phyloP scores from a whole-genome alignment of 1,140 invertebrate genomes.

The Drosophila leontia region DNA sequence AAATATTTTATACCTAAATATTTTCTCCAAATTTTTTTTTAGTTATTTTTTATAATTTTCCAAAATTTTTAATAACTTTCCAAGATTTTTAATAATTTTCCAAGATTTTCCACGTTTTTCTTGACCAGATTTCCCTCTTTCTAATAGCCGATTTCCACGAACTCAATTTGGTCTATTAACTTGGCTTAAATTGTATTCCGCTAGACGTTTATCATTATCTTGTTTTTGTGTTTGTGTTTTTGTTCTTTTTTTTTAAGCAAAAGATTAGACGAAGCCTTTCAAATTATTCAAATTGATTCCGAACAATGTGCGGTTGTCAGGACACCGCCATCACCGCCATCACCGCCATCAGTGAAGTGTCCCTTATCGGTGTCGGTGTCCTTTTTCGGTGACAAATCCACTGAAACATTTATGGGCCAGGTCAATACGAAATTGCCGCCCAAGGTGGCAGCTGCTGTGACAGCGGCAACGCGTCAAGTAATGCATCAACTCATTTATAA shows the following conservation, averaged over 20 bases:
- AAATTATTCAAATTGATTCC: slow-evolving; percentile 46
- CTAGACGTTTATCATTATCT: background rate
- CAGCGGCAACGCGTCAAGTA: slow-evolving; percentile 4
- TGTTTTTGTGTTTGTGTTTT: background rate
- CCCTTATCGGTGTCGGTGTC: background rate
- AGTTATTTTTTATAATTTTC: no score
- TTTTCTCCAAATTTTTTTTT: accelerated
- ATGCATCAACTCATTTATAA: slow-evolving; percentile 50
- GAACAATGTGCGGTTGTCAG: slow-evolving; percentile 29
- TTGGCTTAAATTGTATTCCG: background rate
- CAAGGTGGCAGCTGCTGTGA: slow-evolving; percentile 33
- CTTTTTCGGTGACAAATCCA: slow-evolving; percentile 37
- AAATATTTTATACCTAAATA: background rate
- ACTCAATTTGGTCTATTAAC: background rate
- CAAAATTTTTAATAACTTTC: no score
- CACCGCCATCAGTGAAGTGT: background rate
- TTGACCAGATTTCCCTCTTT: background rate
- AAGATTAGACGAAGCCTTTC: slow-evolving; percentile 16
- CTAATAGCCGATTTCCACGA: background rate
- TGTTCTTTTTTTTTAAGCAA: background rate
- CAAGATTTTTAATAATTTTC: no score
- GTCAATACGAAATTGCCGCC: slow-evolving; percentile 29
- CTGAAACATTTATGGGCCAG: slow-evolving; percentile 42
- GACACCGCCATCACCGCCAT: background rate
- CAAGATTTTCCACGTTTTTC: background rate